phyloP scores from a whole-genome alignment of 2,888 invertebrate genomes.

The Tenthredo livida region DNA sequence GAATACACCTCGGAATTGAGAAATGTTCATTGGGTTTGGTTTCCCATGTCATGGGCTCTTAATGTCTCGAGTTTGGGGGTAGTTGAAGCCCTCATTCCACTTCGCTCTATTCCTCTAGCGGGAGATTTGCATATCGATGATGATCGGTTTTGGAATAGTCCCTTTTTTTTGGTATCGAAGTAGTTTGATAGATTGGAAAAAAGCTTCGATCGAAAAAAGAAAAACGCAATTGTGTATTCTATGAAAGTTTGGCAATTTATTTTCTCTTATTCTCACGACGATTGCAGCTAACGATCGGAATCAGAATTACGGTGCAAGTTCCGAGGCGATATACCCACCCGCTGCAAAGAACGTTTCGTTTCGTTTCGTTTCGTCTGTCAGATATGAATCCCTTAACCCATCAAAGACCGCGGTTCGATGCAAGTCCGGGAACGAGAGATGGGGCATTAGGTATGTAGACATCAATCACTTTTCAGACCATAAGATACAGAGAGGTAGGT shows the following conservation, averaged over 20 bases:
- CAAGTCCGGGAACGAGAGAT: not conserved
- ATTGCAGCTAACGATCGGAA: not conserved
- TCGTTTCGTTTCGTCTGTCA: not conserved
- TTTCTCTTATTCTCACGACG: not conserved
- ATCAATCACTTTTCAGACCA: conserved; percentile 19
- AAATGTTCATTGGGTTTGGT: conserved; percentile 37
- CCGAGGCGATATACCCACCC: not conserved
- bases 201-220: not conserved
- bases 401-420: not conserved
- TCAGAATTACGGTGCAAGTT: not conserved
- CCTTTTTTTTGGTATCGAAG: not conserved
- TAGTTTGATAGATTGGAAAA: not conserved
- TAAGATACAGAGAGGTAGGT: not conserved
- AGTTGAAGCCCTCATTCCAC: conserved; percentile 6
- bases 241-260: not conserved
- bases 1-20: not conserved
- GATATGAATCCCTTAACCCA: conserved; percentile 27
- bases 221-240: not conserved
- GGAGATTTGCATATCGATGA: not conserved
- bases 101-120: not conserved
- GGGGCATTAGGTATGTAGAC: conserved; percentile 30
- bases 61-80: conserved; percentile 37
- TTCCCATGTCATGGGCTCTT: conserved; percentile 36
- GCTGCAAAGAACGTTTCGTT: not conserved
- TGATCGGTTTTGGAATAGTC: not conserved